Percentiles rank a stretch among this genome's conserved stretches.
phyloP scores from a whole-genome alignment of 2,797 vertebrate genomes.

The Spheniscus humboldti region DNA sequence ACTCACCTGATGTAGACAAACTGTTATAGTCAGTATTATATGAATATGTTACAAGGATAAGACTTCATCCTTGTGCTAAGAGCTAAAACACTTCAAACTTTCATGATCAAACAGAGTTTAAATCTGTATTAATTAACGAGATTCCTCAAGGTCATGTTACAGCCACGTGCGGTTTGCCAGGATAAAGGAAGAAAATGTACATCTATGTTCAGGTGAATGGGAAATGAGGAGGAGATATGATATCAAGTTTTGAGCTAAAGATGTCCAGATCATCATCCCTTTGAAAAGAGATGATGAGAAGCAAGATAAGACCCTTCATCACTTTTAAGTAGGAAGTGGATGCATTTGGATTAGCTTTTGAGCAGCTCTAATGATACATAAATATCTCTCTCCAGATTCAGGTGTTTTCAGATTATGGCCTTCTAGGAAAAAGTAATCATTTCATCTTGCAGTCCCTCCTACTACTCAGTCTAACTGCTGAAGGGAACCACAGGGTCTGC shows the following conservation, averaged over 20 bases:
- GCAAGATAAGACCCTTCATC: neutral
- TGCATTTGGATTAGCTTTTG: neutral
- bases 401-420: neutral
- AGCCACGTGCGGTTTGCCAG: neutral
- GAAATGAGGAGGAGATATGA: neutral
- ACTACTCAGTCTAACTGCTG: neutral
- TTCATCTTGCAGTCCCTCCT: neutral
- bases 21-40: neutral
- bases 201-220: neutral
- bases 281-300: neutral
- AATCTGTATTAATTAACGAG: neutral
- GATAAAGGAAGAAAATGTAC: neutral
- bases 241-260: neutral
- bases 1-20: neutral
- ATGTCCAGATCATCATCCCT: neutral
- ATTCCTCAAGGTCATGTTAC: neutral
- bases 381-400: neutral
- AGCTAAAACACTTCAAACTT: neutral
- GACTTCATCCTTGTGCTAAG: neutral
- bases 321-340: neutral
- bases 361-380: neutral
- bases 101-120: neutral
- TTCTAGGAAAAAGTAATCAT: neutral
- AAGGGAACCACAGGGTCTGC: neutral
- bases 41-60: neutral